Evolutionary conservation across 2,888 invertebrate species (phyloP).

Genomic region (Diachrysia chrysitis): DNA sequence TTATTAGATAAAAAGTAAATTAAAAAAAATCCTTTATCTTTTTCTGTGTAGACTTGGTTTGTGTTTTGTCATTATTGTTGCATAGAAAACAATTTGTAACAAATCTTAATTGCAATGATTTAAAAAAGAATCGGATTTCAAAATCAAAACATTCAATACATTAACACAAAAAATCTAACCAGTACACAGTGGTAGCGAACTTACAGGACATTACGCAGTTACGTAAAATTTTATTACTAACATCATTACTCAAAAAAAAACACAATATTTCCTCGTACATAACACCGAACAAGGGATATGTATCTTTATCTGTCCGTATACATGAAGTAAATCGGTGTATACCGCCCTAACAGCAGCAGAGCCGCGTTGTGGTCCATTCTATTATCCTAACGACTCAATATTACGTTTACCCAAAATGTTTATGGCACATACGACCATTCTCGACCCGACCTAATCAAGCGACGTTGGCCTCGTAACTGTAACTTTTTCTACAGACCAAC

Average conservation of each 20-base stretch:
- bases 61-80: too few relatives aligned
- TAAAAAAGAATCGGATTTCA: too few relatives aligned
- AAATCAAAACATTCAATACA: too few relatives aligned
- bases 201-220: too few relatives aligned
- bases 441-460: slow-evolving; percentile 82
- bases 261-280: slow-evolving; percentile 12
- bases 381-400: slow-evolving; percentile 86
- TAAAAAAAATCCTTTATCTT: too few relatives aligned
- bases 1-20: too few relatives aligned
- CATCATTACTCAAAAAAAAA: slow-evolving; percentile 12
- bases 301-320: slow-evolving; percentile 67
- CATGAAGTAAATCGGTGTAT: slow-evolving; percentile 66
- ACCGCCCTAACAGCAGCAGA: slow-evolving; percentile 53
- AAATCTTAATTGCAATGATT: too few relatives aligned
- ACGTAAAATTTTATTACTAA: background rate
- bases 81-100: too few relatives aligned
- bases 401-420: slow-evolving; percentile 87
- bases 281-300: slow-evolving; percentile 50
- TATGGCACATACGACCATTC: slow-evolving; percentile 79
- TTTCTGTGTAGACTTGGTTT: too few relatives aligned
- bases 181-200: too few relatives aligned
- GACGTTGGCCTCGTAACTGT: slow-evolving; percentile 63
- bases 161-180: too few relatives aligned
- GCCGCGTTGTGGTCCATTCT: slow-evolving; percentile 76
- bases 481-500: slow-evolving; percentile 66